Evolutionary conservation across 2,888 invertebrate species (phyloP), one percentile per base, ranked within the genome.

Genomic region (Eristalis tenax): DNA sequence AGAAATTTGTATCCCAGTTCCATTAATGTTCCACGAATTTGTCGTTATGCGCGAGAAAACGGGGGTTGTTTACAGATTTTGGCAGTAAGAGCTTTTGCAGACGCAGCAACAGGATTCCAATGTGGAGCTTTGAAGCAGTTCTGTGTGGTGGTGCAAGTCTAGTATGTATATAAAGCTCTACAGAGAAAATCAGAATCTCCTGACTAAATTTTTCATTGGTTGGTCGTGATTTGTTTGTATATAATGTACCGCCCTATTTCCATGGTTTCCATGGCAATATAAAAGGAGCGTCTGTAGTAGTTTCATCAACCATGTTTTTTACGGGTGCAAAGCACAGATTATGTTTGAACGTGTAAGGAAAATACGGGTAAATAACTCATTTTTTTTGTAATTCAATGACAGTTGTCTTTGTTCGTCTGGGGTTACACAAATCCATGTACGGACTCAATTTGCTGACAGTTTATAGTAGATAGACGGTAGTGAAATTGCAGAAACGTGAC

Each of bases 131-230:
- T 56, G 32, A 18, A 32, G 35, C 28, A 11, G 15, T 26, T 57
- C 32, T 83, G 68, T 71, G 50, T 56, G 32, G 71, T 64, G 71
- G 68, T 76, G 71, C 11, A 61, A 61, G 32, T 66, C 43, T 38
- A 28, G 26, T 26, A 26, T 15, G 66, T 78, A 63, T 66, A 71
- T 75, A 68, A 68, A 77, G 84, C 84, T 75, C 77, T 68, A 66
- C 28, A 91, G 91, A 91, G 90, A 91, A 92, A 93, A 93, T 93
- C 92, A 93, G 92, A 92, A 92, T 92, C 91, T 91, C 91, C 91
- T 92, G 91, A 92, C 92, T 92, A 92, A 92, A 93, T 92, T 92
- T 93, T 93, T 93, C 93, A 93, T 93, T 93, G 93, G 93, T 93
- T 91, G 92, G 90, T 92, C 91, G 93, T 93, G 93, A 93, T 93